Conservation (phyloP, 2,113 vertebrate genomes). For the Nannobrachium achirus region DNA sequence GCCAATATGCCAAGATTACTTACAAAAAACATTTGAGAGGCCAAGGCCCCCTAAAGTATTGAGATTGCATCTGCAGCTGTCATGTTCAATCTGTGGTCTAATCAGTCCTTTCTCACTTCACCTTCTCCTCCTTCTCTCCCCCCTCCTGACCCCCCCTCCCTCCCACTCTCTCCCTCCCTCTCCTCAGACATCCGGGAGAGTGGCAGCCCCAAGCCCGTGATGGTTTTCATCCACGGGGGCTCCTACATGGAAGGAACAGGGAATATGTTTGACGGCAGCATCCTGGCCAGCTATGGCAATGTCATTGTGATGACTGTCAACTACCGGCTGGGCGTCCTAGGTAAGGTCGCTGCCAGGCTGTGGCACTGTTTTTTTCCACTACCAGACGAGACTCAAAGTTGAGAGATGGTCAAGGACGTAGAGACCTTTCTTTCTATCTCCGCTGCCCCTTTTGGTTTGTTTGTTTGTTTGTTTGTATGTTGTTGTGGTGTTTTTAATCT, state of each 20-base stretch:
- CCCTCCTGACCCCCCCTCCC: conserved; percentile 71
- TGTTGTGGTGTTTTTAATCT: background rate
- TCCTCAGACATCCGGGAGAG: conserved; percentile 98
- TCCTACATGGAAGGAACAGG: conserved; percentile 99
- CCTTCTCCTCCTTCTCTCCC: conserved; percentile 70
- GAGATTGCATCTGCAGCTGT: conserved; percentile 60
- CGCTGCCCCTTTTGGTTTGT: background rate
- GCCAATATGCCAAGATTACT: conserved; percentile 57
- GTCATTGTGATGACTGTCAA: conserved; percentile 99
- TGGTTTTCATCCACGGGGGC: conserved; percentile 99
- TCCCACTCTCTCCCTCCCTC: conserved; percentile 52
- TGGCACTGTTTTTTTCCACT: too few species aligned
- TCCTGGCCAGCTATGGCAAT: conserved; percentile 99
- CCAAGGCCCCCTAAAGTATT: conserved; percentile 50
- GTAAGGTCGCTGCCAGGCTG: conserved; percentile 81
- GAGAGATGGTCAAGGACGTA: too few species aligned
- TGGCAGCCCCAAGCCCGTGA: conserved; percentile 98
- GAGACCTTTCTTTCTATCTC: background rate
- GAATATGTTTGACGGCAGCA: conserved; percentile 99
- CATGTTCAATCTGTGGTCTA: conserved; percentile 73
- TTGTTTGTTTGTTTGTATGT: background rate
- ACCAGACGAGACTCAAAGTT: too few species aligned
- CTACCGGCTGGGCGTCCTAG: conserved; percentile 97
- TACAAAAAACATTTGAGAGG: conserved; percentile 26
- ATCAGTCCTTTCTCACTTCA: conserved; percentile 69